These are phyloP conservation scores for Cranoglanis bouderius DNA, from an alignment of 2,113 vertebrate species.

Conservation along the genomic window DNA sequence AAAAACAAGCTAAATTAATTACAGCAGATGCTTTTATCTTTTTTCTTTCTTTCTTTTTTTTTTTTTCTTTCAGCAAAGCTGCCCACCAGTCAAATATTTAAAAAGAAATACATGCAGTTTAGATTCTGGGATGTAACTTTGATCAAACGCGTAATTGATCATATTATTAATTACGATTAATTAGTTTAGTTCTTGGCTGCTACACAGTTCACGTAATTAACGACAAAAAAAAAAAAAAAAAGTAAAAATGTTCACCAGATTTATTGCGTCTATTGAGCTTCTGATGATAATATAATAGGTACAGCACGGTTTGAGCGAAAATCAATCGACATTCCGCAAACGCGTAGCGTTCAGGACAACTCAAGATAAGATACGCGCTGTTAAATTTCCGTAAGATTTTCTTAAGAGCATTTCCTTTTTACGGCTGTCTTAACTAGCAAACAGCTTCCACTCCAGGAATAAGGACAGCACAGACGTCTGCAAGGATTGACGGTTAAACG, in stretches of 20 bases:
- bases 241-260: background rate
- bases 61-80: background rate
- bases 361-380: background rate
- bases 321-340: too few species aligned
- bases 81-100: background rate
- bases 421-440: background rate
- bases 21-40: slow-evolving; percentile 6
- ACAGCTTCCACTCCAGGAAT: background rate
- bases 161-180: background rate
- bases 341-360: background rate
- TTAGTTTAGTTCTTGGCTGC: background rate
- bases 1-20: background rate
- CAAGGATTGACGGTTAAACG: background rate
- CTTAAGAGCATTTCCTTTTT: too few species aligned
- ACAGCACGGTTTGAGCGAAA: background rate
- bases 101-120: background rate
- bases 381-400: background rate
- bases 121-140: background rate
- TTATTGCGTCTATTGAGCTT: background rate
- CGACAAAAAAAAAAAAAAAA: background rate
- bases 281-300: background rate
- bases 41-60: background rate
- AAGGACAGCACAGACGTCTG: background rate
- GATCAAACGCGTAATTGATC: background rate
- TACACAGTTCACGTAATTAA: background rate